Conservation (phyloP, 2,888 invertebrate species). For the Hirtodrosophila histrioides region DNA sequence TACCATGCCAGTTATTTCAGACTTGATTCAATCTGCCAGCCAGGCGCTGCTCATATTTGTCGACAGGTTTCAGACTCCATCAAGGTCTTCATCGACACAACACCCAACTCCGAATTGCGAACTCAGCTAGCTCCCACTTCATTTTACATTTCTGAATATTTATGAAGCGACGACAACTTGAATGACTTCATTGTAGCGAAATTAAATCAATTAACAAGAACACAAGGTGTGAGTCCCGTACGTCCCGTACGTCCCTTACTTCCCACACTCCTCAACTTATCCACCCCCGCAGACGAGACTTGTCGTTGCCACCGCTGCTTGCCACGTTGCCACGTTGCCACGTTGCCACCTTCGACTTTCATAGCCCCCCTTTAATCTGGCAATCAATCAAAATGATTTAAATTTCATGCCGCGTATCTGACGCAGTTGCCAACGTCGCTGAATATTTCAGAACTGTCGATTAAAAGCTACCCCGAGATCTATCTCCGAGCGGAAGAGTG, state of each 20-base stretch:
- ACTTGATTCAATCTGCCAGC: too few relatives aligned
- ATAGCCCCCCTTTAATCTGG: constrained; percentile 66
- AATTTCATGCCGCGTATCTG: constrained; percentile 73
- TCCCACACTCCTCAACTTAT: not conserved
- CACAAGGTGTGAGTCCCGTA: constrained; percentile 53
- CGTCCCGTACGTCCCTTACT: constrained; percentile 2
- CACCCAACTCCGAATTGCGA: constrained; percentile 2
- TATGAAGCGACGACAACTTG: constrained; percentile 61
- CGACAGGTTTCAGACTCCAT: too few relatives aligned
- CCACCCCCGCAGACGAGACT: constrained; percentile 10
- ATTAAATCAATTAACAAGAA: constrained; percentile 76
- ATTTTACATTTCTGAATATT: constrained; percentile 50
- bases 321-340: constrained; percentile 10
- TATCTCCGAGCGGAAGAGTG: constrained; percentile 5
- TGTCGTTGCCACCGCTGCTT: constrained; percentile 41
- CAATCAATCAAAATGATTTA: constrained; percentile 83
- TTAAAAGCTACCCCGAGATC: constrained; percentile 1
- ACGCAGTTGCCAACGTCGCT: constrained; percentile 6
- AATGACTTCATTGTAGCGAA: constrained; percentile 77
- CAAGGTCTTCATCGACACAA: too few relatives aligned
- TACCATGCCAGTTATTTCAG: too few relatives aligned
- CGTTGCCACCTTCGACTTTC: constrained; percentile 18
- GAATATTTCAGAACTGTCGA: constrained; percentile 18
- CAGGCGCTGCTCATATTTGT: too few relatives aligned
- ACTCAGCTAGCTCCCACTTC: constrained; percentile 13